Base-by-base conservation (phyloP, 1,140 invertebrate species). In the Eriocheir sinensis region DNA sequence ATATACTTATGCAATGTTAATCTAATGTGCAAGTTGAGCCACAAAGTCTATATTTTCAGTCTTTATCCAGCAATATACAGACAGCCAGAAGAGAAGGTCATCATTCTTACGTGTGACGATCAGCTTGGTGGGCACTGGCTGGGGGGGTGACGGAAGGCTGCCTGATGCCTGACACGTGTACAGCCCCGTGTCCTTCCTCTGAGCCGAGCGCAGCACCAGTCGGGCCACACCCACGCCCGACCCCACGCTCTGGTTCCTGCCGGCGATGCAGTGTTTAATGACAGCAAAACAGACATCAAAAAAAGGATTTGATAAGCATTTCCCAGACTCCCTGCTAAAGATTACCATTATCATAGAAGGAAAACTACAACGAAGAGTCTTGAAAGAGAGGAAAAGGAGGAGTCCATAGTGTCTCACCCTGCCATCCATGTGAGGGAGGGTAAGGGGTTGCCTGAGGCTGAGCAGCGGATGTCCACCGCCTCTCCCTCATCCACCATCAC, bases 401-500 rank as follows among this genome's bases (percentile, higher is more conserved):
- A n/a, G n/a, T n/a, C n/a, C n/a, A n/a, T n/a, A n/a, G n/a, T n/a
- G n/a, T n/a, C 60, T n/a, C 60, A 72, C 60, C 60, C 60, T 72
- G 60, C 60, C 60, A 41, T 81, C 90, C 90, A 91, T 30, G 38
- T 79, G 60, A 91, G 90, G 36, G 72, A 38, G 21, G 90, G 90
- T 3, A 41, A 21, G 17, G 90, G 90, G 32, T 91, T 40, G 60
- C 90, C 90, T 27, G 34, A 38, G 40, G 91, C 91, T 40, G 91
- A 83, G 30, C 91, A 92, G 38, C 83, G 60, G 0, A 92, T 34
- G 38, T 83, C 83, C 17, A 92, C 80, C 15, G 27, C 83, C 3
- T 92, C 91, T 8, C 91, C 91, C 12, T 92, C 91, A 92, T 27
- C 36, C 80, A 92, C 79, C 15, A 30, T 81, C 79, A 92, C 91